These are phyloP conservation scores for Poecile atricapillus DNA, from an alignment of 2,113 vertebrate species.

Conservation along the genomic window DNA sequence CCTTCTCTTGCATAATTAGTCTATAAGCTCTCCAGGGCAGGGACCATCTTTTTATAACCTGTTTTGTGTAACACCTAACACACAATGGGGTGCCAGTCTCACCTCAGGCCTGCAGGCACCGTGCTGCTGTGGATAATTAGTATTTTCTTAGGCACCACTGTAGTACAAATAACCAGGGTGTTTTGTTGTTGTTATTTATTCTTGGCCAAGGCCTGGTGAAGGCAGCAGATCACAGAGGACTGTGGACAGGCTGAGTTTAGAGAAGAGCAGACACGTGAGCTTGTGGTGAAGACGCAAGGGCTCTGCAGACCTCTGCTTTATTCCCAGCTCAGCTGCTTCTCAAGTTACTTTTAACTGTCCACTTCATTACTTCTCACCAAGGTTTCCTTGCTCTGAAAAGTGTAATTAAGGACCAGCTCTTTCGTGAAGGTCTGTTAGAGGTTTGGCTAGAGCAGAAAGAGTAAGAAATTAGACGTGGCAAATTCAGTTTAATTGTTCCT, in stretches of 20 bases:
- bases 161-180: slow-evolving; percentile 41
- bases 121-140: slow-evolving; percentile 7
- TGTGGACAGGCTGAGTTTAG: background rate
- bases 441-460: background rate
- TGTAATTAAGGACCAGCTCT: background rate
- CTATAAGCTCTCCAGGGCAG: slow-evolving; percentile 38
- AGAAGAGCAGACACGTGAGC: background rate
- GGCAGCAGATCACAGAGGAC: background rate
- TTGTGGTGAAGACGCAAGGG: background rate
- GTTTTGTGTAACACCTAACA: slow-evolving; percentile 58
- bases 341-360: background rate
- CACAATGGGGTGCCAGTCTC: slow-evolving; percentile 50
- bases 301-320: background rate
- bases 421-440: background rate
- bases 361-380: background rate
- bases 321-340: background rate
- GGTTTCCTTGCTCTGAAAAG: background rate
- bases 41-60: slow-evolving; percentile 35
- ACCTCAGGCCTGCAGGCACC: slow-evolving; percentile 39
- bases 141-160: slow-evolving; percentile 34
- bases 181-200: slow-evolving; percentile 44
- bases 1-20: slow-evolving; percentile 42
- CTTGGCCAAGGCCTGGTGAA: background rate
- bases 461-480: background rate
- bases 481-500: background rate